A percentile compares a stretch with the other conserved stretches of the same genome.
Evolutionary conservation across 2,113 vertebrate species (phyloP).

Genomic region (Morone chrysops): DNA sequence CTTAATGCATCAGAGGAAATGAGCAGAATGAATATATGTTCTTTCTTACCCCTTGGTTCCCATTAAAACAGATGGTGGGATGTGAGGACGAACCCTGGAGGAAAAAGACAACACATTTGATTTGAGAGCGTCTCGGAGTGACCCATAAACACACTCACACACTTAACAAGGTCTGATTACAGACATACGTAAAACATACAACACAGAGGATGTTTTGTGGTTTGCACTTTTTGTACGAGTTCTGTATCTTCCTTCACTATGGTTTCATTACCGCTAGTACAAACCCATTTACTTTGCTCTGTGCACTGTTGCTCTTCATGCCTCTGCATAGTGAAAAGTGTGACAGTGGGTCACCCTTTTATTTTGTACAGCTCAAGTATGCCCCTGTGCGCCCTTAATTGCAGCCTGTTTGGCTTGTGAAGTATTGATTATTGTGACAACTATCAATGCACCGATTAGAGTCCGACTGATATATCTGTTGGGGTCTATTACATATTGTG

Average conservation of each 20-base stretch:
- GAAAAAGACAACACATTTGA: background rate
- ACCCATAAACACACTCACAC: background rate
- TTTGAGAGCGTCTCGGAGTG: background rate
- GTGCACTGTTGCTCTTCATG: background rate
- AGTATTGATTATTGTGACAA: background rate
- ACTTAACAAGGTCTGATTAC: background rate
- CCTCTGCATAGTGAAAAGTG: too few species aligned
- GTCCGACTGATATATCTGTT: too few species aligned
- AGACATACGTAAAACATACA: background rate
- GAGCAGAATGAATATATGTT: background rate
- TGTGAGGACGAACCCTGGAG: conserved; percentile 83
- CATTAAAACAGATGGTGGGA: conserved; percentile 90
- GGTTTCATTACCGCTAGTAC: conserved; percentile 16
- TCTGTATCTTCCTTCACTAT: conserved; percentile 6
- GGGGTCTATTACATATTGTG: too few species aligned
- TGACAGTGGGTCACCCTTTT: background rate
- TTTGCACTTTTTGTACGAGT: background rate
- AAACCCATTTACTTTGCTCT: background rate
- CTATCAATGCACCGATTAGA: background rate
- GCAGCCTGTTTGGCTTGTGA: background rate
- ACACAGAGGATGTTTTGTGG: conserved; percentile 29
- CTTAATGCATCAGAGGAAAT: background rate
- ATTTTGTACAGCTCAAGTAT: background rate
- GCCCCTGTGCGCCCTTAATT: background rate
- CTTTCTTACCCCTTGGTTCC: conserved; percentile 92